Evolutionary conservation across 2,888 invertebrate species (phyloP).

Genomic region (Heliconius charithonia): DNA sequence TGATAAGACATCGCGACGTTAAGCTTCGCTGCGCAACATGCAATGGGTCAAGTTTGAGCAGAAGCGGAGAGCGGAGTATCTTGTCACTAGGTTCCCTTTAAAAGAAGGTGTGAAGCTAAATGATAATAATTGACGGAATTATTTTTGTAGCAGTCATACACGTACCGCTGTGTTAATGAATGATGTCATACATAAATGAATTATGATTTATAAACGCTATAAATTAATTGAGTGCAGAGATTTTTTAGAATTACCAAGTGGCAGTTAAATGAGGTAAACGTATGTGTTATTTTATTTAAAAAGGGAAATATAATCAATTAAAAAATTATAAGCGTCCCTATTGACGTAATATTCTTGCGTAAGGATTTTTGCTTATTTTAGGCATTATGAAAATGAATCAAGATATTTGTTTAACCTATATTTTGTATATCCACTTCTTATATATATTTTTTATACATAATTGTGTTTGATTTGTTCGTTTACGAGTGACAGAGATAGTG

Average conservation of each 20-base stretch:
- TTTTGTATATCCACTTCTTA: neutral
- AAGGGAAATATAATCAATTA: neutral
- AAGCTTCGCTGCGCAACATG: no score
- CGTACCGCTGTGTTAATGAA: neutral
- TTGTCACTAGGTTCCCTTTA: neutral
- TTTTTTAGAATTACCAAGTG: constrained; percentile 4
- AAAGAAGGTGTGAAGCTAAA: neutral
- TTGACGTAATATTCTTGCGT: neutral
- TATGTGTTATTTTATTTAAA: neutral
- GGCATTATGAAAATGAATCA: neutral
- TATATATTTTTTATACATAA: no score
- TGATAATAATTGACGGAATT: neutral
- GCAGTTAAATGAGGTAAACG: neutral
- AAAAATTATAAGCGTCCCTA: neutral
- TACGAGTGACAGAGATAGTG: no score
- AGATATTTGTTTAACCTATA: neutral
- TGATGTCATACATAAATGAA: constrained; percentile 15
- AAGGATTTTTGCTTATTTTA: neutral
- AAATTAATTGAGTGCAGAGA: constrained; percentile 11
- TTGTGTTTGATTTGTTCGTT: no score
- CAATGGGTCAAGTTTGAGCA: no score
- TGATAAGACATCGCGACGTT: no score
- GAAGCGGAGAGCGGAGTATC: neutral
- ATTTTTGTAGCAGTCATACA: neutral
- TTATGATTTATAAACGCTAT: constrained; percentile 7